These are phyloP conservation scores for Polyploca ridens DNA, from an alignment of 2,888 invertebrate genomes.

Conservation along the genomic window DNA sequence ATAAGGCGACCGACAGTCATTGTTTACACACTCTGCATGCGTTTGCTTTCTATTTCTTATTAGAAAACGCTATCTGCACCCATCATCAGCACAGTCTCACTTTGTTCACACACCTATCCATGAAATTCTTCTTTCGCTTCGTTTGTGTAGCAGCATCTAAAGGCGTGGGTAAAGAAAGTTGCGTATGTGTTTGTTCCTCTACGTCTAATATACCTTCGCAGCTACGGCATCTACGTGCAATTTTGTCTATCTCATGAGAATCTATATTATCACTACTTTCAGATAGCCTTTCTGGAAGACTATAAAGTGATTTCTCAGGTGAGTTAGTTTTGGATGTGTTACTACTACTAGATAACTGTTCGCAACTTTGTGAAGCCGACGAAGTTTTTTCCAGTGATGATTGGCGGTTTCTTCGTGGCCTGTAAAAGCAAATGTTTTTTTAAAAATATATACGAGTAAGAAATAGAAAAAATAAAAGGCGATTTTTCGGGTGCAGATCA, in stretches of 20 bases:
- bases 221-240: conserved; percentile 82
- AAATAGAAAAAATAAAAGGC: not conserved
- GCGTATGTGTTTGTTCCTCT: conserved; percentile 80
- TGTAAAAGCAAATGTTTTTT: conserved; percentile 48
- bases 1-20: conserved; percentile 57
- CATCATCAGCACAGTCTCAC: conserved; percentile 88
- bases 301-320: conserved; percentile 73
- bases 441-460: not conserved
- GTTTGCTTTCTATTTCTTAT: conserved; percentile 32
- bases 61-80: conserved; percentile 39
- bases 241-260: conserved; percentile 60
- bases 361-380: conserved; percentile 72
- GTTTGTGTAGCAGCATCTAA: conserved; percentile 84
- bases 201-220: conserved; percentile 86
- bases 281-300: conserved; percentile 73
- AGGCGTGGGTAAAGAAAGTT: conserved; percentile 83
- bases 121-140: conserved; percentile 91
- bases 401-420: conserved; percentile 78
- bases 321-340: conserved; percentile 72
- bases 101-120: conserved; percentile 94
- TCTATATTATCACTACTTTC: conserved; percentile 73
- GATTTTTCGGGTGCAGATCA: too few species aligned
- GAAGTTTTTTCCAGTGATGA: conserved; percentile 72
- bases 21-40: conserved; percentile 74
- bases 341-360: conserved; percentile 73